phyloP scores from a whole-genome alignment of 1,140 invertebrate genomes.

The Tenebrio molitor region DNA sequence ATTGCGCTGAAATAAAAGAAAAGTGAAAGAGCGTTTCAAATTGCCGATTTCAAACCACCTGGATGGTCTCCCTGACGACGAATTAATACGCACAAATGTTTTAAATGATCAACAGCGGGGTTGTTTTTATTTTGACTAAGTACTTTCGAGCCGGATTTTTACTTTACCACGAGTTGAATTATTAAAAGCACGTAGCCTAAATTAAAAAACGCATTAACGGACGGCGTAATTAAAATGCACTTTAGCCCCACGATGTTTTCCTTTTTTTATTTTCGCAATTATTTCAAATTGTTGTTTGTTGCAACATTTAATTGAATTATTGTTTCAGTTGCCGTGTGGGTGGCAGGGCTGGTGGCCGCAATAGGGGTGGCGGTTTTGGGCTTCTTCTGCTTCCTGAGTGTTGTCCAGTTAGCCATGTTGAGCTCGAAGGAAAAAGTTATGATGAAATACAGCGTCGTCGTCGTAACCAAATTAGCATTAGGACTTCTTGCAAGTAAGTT shows the following conservation, averaged over 20 bases:
- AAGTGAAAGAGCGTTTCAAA: background rate
- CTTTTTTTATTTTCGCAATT: background rate
- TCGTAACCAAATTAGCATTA: constrained; percentile 83
- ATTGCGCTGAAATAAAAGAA: background rate
- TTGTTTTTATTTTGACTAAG: no score
- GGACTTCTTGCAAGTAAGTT: constrained; percentile 82
- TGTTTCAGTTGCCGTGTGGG: constrained; percentile 81
- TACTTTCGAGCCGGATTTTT: no score
- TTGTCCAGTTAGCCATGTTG: constrained; percentile 87
- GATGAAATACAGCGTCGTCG: constrained; percentile 79
- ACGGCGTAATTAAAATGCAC: background rate
- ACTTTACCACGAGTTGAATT: background rate
- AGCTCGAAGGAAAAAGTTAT: constrained; percentile 84
- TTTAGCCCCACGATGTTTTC: no score
- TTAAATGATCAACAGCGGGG: no score
- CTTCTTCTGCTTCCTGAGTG: constrained; percentile 80
- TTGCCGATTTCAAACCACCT: no score
- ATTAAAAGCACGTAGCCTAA: background rate
- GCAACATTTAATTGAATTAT: background rate
- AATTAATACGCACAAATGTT: no score
- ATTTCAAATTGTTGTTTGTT: background rate
- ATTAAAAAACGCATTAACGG: background rate
- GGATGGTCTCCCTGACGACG: no score
- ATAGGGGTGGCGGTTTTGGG: constrained; percentile 78
- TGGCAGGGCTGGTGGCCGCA: constrained; percentile 82